Base-by-base conservation (phyloP, 2,888 invertebrate species). In the Crocallis elinguaria region DNA sequence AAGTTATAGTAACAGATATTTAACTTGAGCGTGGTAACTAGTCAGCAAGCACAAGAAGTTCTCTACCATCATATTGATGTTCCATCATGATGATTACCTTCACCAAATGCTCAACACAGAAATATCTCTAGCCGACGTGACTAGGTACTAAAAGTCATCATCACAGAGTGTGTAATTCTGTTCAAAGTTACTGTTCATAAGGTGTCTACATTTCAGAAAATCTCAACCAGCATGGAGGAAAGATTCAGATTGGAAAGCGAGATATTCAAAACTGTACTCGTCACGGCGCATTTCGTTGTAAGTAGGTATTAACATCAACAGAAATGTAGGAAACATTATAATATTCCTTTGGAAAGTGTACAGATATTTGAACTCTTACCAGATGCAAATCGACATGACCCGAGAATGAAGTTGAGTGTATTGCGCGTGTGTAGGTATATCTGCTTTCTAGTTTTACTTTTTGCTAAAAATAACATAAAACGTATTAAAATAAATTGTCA, bases 191-290 rank as follows among this genome's bases (percentile, higher is more conserved):
- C 25, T 13, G 5, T 53, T 36, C 25, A 25, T 12, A 21, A 13
- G 25, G 4, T 27, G 11, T 39, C 7, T 11, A 50, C 38, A 52
- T 79, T 81, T 53, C 67, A 88, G 88, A 65, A 77, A 77, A 59
- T 42, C 59, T 13, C 77, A 81, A 67, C 66, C 77, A 13, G 35
- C 61, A 33, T 84, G 84, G 84, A 75, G 63, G 36, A 79, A 72
- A 61, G 65, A 78, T 62, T 75, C 71, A 9, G 78, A 84, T 52
- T 90, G 89, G 90, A 88, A 83, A 70, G 70, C 75, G 11, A 80
- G 89, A 21, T 89, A 90, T 59, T 75, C 81, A n/a, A 81, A 78
- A 66, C 66, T 88, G 9, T 89, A 88, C 63, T 84, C 86, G 2
- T 67, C 78, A 27, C 73, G 76, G 23, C 71, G 70, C 8, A 52